Base-by-base conservation (phyloP, 2,888 invertebrate genomes). In the Sepiola atlantica region DNA sequence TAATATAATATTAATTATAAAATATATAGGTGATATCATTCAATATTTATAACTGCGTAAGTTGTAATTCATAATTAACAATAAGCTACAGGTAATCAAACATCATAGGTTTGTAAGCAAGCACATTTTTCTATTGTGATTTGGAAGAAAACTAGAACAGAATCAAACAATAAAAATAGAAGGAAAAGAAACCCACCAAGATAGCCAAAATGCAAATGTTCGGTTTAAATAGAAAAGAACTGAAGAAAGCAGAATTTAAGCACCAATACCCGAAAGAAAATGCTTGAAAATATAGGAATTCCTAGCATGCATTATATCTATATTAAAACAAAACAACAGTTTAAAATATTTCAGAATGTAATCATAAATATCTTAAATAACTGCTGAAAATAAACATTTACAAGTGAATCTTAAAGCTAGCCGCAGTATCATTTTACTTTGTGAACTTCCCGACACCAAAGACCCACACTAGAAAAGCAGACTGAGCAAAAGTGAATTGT, bases 401-500 rank as follows among this genome's bases (percentile, higher is more conserved):
- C n/a, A n/a, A 77, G n/a, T 77, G 77, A 77, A 77, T 77, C 77
- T 77, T 77, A 77, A 77, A 77, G 77, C 77, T 77, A 77, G 77
- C 77, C 18, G 77, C 77, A 77, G 77, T 77, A n/a, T 77, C 16
- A 24, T 10, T 61, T 61, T 28, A 77, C 14, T 77, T 77, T n/a
- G n/a, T n/a, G 18, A 77, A 77, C n/a, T 77, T 77, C 77, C 77
- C 77, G 32, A 77, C 77, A 77, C 77, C 77, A 77, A n/a, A 14
- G 32, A n/a, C 77, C 77, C n/a, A 77, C 18, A 77, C 77, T 32
- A 77, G n/a, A 77, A 16, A 77, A 77, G 77, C 77, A 77, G 77
- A 77, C 16, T 3, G 77, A 77, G 77, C 77, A 32, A 77, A 77
- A 77, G 77, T 77, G 77, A 77, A 77, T 77, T 77, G 77, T n/a